A percentile compares a stretch with the other conserved stretches of the same genome.
Conservation (phyloP, 2,888 invertebrate genomes). For the Lampropteryx suffumata region DNA sequence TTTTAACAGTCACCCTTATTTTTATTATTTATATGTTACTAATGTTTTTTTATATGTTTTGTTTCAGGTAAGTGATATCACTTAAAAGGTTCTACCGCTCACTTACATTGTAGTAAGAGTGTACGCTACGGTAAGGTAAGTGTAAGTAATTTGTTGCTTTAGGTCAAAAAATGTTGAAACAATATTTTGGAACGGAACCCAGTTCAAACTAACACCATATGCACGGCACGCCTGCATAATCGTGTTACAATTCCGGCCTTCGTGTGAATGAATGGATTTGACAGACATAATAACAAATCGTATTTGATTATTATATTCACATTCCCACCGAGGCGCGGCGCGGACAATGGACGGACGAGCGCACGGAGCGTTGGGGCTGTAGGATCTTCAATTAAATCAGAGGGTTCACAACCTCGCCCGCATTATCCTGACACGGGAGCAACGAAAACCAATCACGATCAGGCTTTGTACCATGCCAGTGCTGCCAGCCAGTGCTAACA, state of each 20-base stretch:
- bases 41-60: slow-evolving; percentile 19
- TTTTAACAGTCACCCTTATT: no score
- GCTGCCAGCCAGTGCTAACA: background rate
- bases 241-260: slow-evolving; percentile 25
- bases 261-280: slow-evolving; percentile 34
- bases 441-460: slow-evolving; percentile 56
- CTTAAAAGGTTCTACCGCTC: background rate
- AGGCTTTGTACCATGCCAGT: slow-evolving; percentile 49
- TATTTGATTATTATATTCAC: slow-evolving; percentile 40
- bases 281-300: slow-evolving; percentile 36
- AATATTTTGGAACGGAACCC: slow-evolving; percentile 4
- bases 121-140: no score
- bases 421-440: slow-evolving; percentile 63
- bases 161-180: background rate
- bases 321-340: slow-evolving; percentile 40
- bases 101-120: background rate
- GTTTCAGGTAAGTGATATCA: slow-evolving; percentile 42
- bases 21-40: background rate
- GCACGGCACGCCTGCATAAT: slow-evolving; percentile 20
- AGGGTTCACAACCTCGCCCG: slow-evolving; percentile 73
- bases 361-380: slow-evolving; percentile 46
- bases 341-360: slow-evolving; percentile 48
- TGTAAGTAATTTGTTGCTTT: background rate
- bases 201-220: slow-evolving; percentile 21
- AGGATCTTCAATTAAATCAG: slow-evolving; percentile 77